phyloP scores from a whole-genome alignment of 2,888 invertebrate species.

The Drosophila ustulata region DNA sequence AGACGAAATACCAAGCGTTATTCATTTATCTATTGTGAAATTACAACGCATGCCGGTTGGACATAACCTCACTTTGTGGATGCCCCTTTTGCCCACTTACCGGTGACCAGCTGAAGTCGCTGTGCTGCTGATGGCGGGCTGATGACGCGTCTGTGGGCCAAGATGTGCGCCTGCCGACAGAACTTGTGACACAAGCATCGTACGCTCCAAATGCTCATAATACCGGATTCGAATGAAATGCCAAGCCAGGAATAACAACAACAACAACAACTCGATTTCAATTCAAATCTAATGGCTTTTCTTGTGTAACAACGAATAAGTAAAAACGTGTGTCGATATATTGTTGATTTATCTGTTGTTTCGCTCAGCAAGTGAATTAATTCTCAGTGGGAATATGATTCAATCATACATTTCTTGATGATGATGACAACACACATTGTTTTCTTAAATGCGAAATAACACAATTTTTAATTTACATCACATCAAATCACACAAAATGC shows the following conservation, averaged over 20 bases:
- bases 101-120: conserved; percentile 36
- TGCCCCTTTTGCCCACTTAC: conserved; percentile 48
- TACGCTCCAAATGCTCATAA: conserved; percentile 79
- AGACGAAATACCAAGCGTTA: conserved; percentile 17
- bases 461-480: conserved; percentile 46
- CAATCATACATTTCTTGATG: background rate
- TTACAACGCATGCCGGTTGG: conserved; percentile 27
- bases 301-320: conserved; percentile 66
- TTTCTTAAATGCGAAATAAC: conserved; percentile 54
- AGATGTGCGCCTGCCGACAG: conserved; percentile 76
- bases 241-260: conserved; percentile 40
- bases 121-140: conserved; percentile 22
- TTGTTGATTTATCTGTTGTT: conserved; percentile 6
- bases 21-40: conserved; percentile 1
- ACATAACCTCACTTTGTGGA: conserved; percentile 44
- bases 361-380: conserved; percentile 47
- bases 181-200: conserved; percentile 67
- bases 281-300: conserved; percentile 45
- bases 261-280: conserved; percentile 18
- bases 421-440: conserved; percentile 36
- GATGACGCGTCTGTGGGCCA: conserved; percentile 58
- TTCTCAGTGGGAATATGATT: conserved; percentile 59
- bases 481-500: conserved; percentile 32
- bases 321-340: conserved; percentile 43
- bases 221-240: conserved; percentile 49